phyloP scores from a whole-genome alignment of 2,797 vertebrate genomes.

The Cossypha heuglini region DNA sequence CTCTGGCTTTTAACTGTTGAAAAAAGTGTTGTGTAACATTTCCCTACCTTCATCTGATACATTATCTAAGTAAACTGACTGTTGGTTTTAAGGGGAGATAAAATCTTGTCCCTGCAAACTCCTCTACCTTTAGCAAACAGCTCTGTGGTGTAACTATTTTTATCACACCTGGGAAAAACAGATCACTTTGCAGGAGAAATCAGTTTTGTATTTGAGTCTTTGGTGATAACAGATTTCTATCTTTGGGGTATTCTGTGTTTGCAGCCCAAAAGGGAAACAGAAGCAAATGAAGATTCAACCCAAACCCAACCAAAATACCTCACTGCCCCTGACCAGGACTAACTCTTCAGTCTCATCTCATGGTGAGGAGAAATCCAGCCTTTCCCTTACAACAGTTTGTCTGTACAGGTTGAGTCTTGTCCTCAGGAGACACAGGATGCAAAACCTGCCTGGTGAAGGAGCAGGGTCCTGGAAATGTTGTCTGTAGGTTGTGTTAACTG shows the following conservation, averaged over 20 bases:
- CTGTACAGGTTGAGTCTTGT: neutral
- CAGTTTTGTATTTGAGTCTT: neutral
- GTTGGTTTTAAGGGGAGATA: neutral
- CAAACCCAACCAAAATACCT: constrained; percentile 83
- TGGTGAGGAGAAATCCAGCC: constrained; percentile 73
- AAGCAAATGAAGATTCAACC: constrained; percentile 85
- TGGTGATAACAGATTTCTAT: neutral
- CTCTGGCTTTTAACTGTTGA: neutral
- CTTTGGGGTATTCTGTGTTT: constrained; percentile 36
- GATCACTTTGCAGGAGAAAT: neutral
- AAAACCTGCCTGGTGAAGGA: neutral
- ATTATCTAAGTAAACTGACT: neutral
- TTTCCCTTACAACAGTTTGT: neutral
- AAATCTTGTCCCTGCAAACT: neutral
- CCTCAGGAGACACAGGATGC: fast-evolving
- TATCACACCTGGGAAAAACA: neutral
- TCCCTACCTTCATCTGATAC: neutral
- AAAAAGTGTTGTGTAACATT: neutral
- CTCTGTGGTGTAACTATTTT: neutral
- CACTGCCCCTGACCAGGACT: constrained; percentile 80
- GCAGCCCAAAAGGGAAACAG: constrained; percentile 89
- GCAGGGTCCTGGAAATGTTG: neutral
- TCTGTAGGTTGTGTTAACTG: neutral
- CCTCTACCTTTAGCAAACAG: neutral
- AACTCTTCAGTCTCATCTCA: constrained; percentile 83